Evolutionary conservation across 2,797 vertebrate species (phyloP), one percentile per base, ranked within the genome.

Genomic region (Micromesistius poutassou): DNA sequence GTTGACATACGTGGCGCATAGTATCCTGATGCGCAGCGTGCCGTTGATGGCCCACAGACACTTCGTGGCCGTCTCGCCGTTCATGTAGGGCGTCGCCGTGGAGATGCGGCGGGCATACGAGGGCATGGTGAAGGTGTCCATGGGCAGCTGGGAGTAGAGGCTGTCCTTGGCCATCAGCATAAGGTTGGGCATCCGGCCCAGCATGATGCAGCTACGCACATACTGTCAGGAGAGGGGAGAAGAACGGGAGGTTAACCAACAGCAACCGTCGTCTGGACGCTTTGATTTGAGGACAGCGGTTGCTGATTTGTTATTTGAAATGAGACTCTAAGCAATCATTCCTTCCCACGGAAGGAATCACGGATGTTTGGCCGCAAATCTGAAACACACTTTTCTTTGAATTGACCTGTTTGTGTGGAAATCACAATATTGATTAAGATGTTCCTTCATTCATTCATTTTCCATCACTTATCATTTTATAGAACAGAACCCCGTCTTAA

Each of bases 111-210:
- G 93, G 0, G 97, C 97, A 9, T 99, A 99, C 0, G 97, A 99
- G 0, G 98, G 98, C 97, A 99, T 98, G 80, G 97, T 96, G 82
- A 98, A 99, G 83, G 93, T 97, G 91, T 99, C 97, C 82, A 95
- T 93, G 5, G 98, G 98, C 85, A 99, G 93, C 91, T 99, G 98
- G 7, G 94, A 95, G 86, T 99, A 98, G 42, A 99, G 93, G 89
- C 97, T 98, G 90, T 99, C 98, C 90, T 99, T 99, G 30, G 97
- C 94, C 97, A 98, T 99, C 81, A 99, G 89, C 98, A 99, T 99
- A 91, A 99, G 92, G 91, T 98, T 98, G 80, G 98, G 98, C 97
- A 99, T 97, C 82, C 98, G 95, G 75, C 97, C 97, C 80, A 99
- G 95, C 97, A 98, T 98, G 89, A 99, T 98, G 85, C 98, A 99